Conservation (phyloP, 2,888 invertebrate genomes). For the Polyommatus icarus region DNA sequence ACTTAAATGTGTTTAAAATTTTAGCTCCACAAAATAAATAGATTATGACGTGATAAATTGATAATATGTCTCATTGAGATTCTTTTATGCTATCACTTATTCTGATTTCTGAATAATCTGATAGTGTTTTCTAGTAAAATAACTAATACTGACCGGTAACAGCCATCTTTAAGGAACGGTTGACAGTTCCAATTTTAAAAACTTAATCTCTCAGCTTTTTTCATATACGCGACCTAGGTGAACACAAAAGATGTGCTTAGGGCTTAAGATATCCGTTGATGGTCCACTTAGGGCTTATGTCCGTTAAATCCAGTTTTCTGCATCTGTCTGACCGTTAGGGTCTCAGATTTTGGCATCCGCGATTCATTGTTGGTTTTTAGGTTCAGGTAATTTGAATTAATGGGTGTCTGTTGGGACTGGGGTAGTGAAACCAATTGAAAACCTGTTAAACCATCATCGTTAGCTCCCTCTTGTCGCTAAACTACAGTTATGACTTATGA, state of each 20-base stretch:
- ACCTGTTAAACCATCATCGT: not conserved
- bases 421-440: not conserved
- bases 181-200: not conserved
- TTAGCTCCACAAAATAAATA: not conserved
- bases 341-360: conserved; percentile 44
- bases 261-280: conserved; percentile 12
- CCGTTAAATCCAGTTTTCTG: conserved; percentile 43
- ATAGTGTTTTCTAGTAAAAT: not conserved
- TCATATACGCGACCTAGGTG: not conserved
- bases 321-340: conserved; percentile 60
- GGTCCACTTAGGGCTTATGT: conserved; percentile 45
- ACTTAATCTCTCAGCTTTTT: not conserved
- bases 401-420: not conserved
- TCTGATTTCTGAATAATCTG: not conserved
- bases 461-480: not conserved
- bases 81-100: not conserved
- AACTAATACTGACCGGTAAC: not conserved
- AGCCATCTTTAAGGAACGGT: not conserved
- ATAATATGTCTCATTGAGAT: not conserved
- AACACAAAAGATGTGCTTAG: conserved; percentile 21
- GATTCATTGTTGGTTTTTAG: not conserved
- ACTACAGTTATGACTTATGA: not conserved
- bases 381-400: not conserved
- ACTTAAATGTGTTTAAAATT: not conserved
- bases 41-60: not conserved